These are phyloP conservation scores for Euplexia lucipara DNA, from an alignment of 2,888 invertebrate genomes.

Conservation along the genomic window DNA sequence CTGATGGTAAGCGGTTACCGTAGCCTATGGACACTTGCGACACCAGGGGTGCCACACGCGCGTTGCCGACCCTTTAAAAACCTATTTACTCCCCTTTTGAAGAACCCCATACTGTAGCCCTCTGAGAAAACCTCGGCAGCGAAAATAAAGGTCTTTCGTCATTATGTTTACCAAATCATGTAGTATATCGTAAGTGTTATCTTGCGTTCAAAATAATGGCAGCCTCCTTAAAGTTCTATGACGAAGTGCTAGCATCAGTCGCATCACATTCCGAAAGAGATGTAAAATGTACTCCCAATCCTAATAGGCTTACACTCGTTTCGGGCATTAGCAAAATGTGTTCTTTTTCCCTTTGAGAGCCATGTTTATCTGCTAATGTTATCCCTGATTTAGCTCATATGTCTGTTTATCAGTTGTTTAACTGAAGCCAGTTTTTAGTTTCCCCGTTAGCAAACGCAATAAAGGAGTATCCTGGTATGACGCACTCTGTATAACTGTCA, in stretches of 20 bases:
- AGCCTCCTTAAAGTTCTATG: neutral
- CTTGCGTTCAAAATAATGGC: constrained; percentile 3
- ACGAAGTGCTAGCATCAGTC: neutral
- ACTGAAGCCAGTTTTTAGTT: constrained; percentile 11
- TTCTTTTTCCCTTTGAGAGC: neutral
- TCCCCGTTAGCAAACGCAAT: neutral
- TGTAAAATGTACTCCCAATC: neutral
- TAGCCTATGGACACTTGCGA: no score
- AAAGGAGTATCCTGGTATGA: constrained; percentile 25
- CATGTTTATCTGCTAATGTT: neutral
- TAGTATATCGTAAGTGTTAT: neutral
- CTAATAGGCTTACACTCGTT: neutral
- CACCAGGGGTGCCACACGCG: no score
- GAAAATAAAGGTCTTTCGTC: constrained; percentile 9
- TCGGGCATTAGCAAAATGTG: neutral
- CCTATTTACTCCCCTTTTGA: no score
- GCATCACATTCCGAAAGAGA: neutral
- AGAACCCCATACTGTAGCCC: no score
- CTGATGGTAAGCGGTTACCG: no score
- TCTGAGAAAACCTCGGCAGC: no score
- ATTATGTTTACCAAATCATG: constrained; percentile 1
- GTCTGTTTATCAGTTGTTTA: constrained; percentile 1
- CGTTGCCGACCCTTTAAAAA: no score
- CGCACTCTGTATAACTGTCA: constrained; percentile 29
- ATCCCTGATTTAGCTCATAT: neutral